Evolutionary conservation across 2,797 vertebrate genomes (phyloP), one percentile per base, ranked within the genome.

Genomic region (Picus viridis): DNA sequence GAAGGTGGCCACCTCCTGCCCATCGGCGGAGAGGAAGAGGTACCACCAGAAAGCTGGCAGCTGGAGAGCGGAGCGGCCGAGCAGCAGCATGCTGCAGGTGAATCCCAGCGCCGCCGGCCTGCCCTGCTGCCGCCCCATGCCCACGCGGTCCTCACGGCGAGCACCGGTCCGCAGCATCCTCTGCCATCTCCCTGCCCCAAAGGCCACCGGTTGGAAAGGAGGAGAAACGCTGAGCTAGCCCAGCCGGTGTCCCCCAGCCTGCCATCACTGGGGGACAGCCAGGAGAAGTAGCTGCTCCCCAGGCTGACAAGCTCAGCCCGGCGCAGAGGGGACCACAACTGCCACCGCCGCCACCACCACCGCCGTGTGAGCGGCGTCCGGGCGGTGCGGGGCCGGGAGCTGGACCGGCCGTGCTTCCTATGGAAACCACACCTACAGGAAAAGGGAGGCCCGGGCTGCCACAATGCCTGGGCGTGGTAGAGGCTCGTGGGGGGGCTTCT

Each of bases 351-450:
- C 74, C 53, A 16, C 41, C 41, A 43, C 15, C 39, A 39, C 39
- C 39, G 88, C 92, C 12, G 49, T 51, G 86, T 20, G 87, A 86
- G 90, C 88, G 85, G 94, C 69, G 93, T 95, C 90, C 63, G 86
- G 93, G 96, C 23, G 36, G 90, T 95, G 89, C 77, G 32, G 86
- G 78, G 94, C 89, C n/a, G 24, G 93, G 95, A 96, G 96, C 92
- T 90, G 97, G 94, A 97, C 95, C 92, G 81, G 94, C 95, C 69
- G 94, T 93, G 97, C 96, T 98, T 98, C 98, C 97, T 97, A 97
- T 97, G 98, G 98, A 98, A 98, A 98, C 97, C 95, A 97, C 98
- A 97, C 98, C 98, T 98, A 98, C 98, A 98, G 98, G 98, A 98
- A 98, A 97, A 98, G 97, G 97, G 97, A 98, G 97, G 97, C 92